Evolutionary conservation across 2,113 vertebrate genomes (phyloP).

Genomic region (Helogale parvula): DNA sequence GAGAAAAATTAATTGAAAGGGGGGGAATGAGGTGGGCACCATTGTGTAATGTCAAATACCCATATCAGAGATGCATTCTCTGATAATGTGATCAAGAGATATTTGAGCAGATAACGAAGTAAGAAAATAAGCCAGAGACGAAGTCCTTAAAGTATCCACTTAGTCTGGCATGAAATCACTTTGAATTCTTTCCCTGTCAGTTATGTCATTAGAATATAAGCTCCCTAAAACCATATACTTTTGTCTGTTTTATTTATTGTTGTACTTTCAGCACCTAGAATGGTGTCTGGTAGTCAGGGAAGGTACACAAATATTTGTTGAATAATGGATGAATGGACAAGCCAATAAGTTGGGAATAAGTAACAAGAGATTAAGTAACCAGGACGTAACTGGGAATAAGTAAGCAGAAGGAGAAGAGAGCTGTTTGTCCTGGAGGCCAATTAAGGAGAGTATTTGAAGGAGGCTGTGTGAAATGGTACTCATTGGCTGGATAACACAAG

Average conservation of each 20-base stretch:
- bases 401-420: neutral
- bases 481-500: neutral
- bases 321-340: neutral
- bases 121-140: neutral
- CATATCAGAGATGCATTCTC: neutral
- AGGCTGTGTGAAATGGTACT: neutral
- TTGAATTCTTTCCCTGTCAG: neutral
- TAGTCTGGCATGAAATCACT: neutral
- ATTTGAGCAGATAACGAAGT: neutral
- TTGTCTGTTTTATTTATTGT: neutral
- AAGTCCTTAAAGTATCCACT: neutral
- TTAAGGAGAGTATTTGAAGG: neutral
- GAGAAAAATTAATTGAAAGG: neutral
- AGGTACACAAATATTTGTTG: neutral
- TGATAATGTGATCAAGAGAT: neutral
- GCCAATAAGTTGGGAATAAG: neutral
- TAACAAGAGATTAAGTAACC: neutral
- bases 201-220: neutral
- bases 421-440: neutral
- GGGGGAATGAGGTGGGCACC: neutral
- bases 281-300: neutral
- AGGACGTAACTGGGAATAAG: too few species aligned
- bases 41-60: neutral
- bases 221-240: neutral
- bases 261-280: neutral